These are phyloP conservation scores for Poecile montanus DNA, from an alignment of 2,797 vertebrate species.

Conservation along the genomic window DNA sequence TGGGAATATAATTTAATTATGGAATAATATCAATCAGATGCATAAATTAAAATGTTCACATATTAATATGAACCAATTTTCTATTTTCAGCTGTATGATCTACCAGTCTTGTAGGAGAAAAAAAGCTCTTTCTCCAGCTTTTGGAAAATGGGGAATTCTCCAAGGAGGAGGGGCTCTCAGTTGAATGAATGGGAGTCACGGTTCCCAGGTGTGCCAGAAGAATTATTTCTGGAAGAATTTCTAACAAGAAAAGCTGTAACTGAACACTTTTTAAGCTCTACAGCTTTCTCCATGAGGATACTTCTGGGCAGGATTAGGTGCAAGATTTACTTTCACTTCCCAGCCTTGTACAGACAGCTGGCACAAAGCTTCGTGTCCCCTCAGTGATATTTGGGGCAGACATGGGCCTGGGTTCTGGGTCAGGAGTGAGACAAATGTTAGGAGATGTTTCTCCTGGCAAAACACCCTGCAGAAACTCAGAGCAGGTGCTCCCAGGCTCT, in stretches of 20 bases:
- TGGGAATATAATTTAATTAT: slow-evolving; percentile 70
- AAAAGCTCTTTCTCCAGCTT: not conserved
- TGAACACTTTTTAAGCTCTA: not conserved
- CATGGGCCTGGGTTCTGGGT: not conserved
- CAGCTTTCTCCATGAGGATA: not conserved
- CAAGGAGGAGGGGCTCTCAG: not conserved
- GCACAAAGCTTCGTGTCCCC: not conserved
- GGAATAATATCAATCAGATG: slow-evolving; percentile 48
- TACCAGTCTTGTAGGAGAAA: not conserved
- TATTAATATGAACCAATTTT: slow-evolving; percentile 7
- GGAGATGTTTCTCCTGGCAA: not conserved
- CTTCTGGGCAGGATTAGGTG: not conserved
- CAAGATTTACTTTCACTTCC: not conserved
- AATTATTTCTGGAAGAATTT: not conserved
- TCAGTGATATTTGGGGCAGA: not conserved
- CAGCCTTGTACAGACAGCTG: not conserved
- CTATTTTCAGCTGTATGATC: not conserved
- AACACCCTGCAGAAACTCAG: not conserved
- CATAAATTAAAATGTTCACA: slow-evolving; percentile 17
- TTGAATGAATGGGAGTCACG: not conserved
- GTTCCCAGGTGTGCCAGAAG: not conserved
- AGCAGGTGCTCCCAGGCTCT: not conserved
- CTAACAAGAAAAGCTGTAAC: not conserved
- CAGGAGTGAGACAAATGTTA: not conserved
- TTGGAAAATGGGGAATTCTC: not conserved